These are phyloP conservation scores for Erythrolamprus reginae DNA, from an alignment of 2,113 vertebrate genomes.

Conservation along the genomic window DNA sequence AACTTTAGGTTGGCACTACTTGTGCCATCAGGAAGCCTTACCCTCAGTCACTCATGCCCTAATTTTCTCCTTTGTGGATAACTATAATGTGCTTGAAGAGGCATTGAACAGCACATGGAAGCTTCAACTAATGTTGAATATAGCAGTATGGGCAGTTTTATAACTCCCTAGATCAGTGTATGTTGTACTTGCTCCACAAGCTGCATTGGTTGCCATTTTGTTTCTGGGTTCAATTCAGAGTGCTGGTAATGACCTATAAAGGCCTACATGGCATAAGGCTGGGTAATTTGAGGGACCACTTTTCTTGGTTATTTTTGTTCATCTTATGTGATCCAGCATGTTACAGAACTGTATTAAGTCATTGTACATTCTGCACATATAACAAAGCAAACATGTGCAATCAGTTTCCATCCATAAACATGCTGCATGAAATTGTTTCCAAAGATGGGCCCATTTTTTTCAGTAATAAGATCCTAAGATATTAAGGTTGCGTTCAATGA, in stretches of 20 bases:
- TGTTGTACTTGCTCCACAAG: not conserved
- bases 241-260: not conserved
- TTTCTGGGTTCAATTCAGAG: not conserved
- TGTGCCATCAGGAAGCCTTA: not conserved
- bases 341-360: not conserved
- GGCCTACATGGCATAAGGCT: not conserved
- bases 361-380: not conserved
- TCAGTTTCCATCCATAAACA: not conserved
- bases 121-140: not conserved
- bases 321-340: not conserved
- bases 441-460: constrained; percentile 29
- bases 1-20: not conserved
- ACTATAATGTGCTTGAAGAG: not conserved
- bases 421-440: not conserved
- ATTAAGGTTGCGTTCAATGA: constrained; percentile 38
- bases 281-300: not conserved
- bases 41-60: not conserved
- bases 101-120: not conserved
- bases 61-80: not conserved
- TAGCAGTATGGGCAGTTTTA: not conserved
- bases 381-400: not conserved
- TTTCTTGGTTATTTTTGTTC: not conserved
- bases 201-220: not conserved
- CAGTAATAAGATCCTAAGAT: not conserved
- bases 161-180: not conserved